Evolutionary conservation across 2,113 vertebrate species (phyloP).

Genomic region (Glaucomys volans): DNA sequence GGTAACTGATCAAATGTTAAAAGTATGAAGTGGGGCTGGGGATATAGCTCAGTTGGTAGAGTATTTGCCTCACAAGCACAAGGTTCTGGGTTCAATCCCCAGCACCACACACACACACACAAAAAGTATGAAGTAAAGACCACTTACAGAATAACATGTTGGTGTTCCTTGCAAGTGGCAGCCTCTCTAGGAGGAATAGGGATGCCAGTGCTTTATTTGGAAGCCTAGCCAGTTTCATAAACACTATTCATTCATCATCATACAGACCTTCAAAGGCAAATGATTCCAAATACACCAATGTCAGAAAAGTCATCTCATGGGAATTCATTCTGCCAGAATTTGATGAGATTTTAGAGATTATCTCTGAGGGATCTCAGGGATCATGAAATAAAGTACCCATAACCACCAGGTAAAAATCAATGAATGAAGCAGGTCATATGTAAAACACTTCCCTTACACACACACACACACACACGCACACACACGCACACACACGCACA

Average conservation of each 20-base stretch:
- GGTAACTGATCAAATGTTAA: no score
- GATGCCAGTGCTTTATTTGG: background rate
- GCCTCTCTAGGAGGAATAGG: background rate
- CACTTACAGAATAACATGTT: background rate
- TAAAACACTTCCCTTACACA: background rate
- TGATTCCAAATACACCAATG: background rate
- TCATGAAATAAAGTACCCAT: background rate
- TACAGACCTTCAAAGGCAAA: conserved; percentile 18
- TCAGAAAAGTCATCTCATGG: conserved; percentile 16
- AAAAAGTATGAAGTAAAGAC: no score
- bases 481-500: background rate
- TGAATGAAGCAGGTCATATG: background rate
- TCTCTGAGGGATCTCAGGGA: background rate
- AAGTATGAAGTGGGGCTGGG: no score
- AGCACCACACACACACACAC: no score
- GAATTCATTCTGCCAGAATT: conserved; percentile 20
- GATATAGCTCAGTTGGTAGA: no score
- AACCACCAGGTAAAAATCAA: background rate
- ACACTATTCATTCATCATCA: background rate
- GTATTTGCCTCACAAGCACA: no score
- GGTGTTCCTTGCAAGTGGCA: background rate
- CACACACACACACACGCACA: background rate
- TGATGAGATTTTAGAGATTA: background rate
- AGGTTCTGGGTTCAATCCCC: no score
- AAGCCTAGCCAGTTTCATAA: background rate